Conservation (phyloP, 1,140 invertebrate species). For the Rhyzopertha dominica region DNA sequence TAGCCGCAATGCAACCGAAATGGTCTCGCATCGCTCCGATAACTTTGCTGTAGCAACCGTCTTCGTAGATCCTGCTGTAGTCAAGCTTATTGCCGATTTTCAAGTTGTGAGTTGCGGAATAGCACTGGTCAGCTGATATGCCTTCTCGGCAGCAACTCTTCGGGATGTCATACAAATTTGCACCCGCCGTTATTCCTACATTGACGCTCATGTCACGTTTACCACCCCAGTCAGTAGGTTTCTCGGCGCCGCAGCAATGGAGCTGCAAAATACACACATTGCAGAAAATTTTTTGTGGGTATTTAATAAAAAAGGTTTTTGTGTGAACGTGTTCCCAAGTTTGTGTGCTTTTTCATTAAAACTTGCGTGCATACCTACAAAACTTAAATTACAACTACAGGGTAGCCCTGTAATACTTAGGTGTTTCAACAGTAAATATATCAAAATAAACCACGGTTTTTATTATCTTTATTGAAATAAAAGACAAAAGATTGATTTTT, state of each 20-base stretch:
- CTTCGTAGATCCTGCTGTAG: conserved; percentile 38
- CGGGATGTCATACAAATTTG: conserved; percentile 47
- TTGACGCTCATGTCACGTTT: conserved; percentile 47
- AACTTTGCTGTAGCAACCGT: conserved; percentile 72
- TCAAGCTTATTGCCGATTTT: conserved; percentile 26
- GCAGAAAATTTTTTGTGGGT: conserved; percentile 5
- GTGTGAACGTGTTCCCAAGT: no score
- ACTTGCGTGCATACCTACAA: no score
- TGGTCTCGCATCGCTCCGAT: conserved; percentile 57
- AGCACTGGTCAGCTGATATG: conserved; percentile 36
- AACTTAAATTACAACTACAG: no score
- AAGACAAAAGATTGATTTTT: no score
- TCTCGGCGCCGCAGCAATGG: conserved; percentile 66
- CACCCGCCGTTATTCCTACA: conserved; percentile 33
- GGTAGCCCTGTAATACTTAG: no score
- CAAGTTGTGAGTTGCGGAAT: conserved; percentile 34
- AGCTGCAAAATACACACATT: conserved; percentile 47
- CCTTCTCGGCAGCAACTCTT: conserved; percentile 46
- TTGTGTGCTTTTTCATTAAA: no score
- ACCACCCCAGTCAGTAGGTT: conserved; percentile 64
- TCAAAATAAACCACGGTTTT: no score
- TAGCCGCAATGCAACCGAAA: conserved; percentile 57
- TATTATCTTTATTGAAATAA: no score
- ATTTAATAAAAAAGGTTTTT: conserved; percentile 4
- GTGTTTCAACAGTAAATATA: no score